Evolutionary conservation across 2,113 vertebrate genomes (phyloP).

Genomic region (Crypturellus undulatus): DNA sequence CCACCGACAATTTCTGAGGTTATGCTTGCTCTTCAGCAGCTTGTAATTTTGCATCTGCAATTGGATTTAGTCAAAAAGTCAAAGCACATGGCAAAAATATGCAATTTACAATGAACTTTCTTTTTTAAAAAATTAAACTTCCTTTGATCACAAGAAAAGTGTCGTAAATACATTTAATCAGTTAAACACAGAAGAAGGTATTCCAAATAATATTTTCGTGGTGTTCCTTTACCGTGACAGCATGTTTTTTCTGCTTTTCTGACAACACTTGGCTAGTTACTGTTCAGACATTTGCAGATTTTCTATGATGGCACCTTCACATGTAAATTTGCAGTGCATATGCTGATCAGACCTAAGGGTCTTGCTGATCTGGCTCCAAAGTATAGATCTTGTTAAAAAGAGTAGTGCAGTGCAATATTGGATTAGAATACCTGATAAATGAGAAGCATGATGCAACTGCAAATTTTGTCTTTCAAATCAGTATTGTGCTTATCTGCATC

Average conservation of each 20-base stretch:
- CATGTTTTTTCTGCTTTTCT: background rate
- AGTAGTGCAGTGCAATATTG: background rate
- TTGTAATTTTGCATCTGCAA: background rate
- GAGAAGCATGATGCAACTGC: background rate
- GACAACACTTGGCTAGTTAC: background rate
- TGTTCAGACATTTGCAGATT: background rate
- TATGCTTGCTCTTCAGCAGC: background rate
- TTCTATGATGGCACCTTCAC: background rate
- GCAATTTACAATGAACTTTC: background rate
- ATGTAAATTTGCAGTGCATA: background rate
- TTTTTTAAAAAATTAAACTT: background rate
- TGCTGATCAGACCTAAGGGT: background rate
- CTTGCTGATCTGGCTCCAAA: background rate
- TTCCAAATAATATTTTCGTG: background rate
- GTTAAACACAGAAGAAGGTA: background rate
- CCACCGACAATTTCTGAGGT: background rate
- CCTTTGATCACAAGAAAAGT: background rate
- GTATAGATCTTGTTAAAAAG: conserved; percentile 12
- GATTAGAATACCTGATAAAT: conserved; percentile 13
- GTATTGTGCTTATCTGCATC: conserved; percentile 17
- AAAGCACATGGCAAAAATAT: background rate
- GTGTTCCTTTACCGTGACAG: background rate
- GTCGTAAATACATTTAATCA: background rate
- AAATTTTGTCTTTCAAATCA: conserved; percentile 33
- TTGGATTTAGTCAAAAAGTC: background rate